Evolutionary conservation across 37 sponge, comb jelly and placozoan genomes (phyloP).

Genomic region (Tethya wilhelma): DNA sequence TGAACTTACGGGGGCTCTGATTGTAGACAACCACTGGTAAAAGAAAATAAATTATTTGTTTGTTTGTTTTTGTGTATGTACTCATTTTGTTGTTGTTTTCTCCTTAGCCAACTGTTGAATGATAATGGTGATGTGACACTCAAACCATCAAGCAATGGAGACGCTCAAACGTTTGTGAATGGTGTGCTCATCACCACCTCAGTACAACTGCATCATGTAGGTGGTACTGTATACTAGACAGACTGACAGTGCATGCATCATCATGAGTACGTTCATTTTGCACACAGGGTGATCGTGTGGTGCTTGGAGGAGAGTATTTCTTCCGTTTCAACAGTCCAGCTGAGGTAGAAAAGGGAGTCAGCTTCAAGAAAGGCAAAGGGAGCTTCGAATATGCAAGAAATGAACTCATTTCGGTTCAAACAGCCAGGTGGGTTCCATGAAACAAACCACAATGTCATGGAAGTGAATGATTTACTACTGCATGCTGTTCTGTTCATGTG

Average conservation of each 20-base stretch:
- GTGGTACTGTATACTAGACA: not conserved
- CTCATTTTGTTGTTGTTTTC: too few species aligned
- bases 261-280: not conserved
- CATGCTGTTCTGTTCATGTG: not conserved
- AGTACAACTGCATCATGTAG: conserved; percentile 74
- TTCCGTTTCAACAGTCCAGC: conserved; percentile 87
- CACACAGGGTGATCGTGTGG: conserved; percentile 80
- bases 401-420: conserved; percentile 76
- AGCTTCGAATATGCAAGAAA: conserved; percentile 83
- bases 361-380: conserved; percentile 3
- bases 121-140: conserved; percentile 9
- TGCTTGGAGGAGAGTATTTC: conserved; percentile 86
- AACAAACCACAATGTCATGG: not conserved
- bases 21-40: conserved; percentile 75
- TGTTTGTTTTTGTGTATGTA: not conserved
- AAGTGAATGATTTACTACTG: not conserved
- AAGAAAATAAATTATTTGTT: not conserved
- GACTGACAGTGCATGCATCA: not conserved
- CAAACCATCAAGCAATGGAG: conserved; percentile 38
- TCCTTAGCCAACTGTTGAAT: not conserved
- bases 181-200: conserved; percentile 56
- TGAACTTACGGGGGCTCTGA: conserved; percentile 79
- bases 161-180: conserved; percentile 81
- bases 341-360: conserved; percentile 48
- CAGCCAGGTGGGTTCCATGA: conserved; percentile 42